Evolutionary conservation across 2,888 invertebrate species (phyloP).

Genomic region (Leptinotarsa juncta): DNA sequence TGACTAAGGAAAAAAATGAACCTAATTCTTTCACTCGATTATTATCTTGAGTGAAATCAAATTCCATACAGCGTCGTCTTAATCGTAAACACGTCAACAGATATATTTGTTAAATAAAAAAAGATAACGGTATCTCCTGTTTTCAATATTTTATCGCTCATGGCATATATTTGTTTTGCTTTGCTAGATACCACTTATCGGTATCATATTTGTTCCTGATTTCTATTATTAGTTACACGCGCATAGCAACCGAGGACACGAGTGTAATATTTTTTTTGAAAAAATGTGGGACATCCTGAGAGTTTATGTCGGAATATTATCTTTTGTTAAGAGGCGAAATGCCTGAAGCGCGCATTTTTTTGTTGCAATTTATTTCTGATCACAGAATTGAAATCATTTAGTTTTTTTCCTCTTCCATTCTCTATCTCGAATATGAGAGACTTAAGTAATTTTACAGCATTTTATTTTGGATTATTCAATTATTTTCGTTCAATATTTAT

Average conservation of each 20-base stretch:
- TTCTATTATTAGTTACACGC: constrained; percentile 13
- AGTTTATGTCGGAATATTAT: not conserved
- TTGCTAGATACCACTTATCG: constrained; percentile 17
- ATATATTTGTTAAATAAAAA: constrained; percentile 6
- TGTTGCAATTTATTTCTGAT: no score
- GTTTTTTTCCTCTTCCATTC: no score
- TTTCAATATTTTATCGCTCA: constrained; percentile 12
- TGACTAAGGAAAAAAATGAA: no score
- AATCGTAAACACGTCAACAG: constrained; percentile 10
- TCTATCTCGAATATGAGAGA: no score
- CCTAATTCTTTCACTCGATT: not conserved
- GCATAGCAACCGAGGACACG: constrained; percentile 5
- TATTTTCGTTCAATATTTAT: no score
- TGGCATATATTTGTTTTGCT: constrained; percentile 18
- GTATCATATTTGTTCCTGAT: constrained; percentile 17
- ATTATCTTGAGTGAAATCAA: not conserved
- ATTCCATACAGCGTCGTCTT: not conserved
- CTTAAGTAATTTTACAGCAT: no score
- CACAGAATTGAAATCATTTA: no score
- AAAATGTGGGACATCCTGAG: not conserved
- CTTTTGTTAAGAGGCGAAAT: no score
- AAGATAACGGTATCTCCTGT: constrained; percentile 10
- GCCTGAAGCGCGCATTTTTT: no score
- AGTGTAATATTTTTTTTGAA: not conserved
- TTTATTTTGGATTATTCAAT: no score